phyloP scores from a whole-genome alignment of 1,140 invertebrate species.

The Polyergus mexicanus region DNA sequence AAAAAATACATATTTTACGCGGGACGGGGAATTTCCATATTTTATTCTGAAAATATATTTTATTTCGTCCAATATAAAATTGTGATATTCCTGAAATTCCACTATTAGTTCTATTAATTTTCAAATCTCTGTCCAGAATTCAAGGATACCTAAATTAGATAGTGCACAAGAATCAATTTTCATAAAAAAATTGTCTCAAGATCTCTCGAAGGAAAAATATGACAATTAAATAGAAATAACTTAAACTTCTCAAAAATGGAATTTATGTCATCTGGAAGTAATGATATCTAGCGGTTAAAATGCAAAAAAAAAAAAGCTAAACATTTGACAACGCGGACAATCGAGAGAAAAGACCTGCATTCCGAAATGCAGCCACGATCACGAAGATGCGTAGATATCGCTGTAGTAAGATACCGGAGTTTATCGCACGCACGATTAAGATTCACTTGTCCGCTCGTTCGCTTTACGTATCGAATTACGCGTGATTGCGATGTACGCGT shows the following conservation, averaged over 20 bases:
- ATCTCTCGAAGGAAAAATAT: background rate
- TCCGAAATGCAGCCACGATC: background rate
- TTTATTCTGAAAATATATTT: no score
- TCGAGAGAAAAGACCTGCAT: no score
- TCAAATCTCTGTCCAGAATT: background rate
- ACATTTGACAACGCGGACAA: background rate
- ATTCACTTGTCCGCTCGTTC: conserved; percentile 46
- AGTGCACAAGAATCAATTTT: background rate
- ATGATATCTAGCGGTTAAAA: background rate
- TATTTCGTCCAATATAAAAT: no score
- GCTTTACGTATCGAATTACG: conserved; percentile 58
- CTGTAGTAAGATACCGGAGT: background rate
- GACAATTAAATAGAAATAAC: background rate
- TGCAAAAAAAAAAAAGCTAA: background rate
- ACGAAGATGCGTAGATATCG: background rate
- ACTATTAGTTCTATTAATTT: no score
- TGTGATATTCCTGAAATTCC: no score
- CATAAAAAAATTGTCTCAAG: background rate
- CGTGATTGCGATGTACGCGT: conserved; percentile 39
- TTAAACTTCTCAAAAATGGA: background rate
- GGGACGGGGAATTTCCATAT: no score
- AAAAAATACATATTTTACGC: no score
- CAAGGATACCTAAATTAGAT: background rate
- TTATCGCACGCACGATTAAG: conserved; percentile 31
- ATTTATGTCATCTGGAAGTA: background rate